Base-by-base conservation (phyloP, 2,888 invertebrate species). In the Hirtodrosophila alboralis region DNA sequence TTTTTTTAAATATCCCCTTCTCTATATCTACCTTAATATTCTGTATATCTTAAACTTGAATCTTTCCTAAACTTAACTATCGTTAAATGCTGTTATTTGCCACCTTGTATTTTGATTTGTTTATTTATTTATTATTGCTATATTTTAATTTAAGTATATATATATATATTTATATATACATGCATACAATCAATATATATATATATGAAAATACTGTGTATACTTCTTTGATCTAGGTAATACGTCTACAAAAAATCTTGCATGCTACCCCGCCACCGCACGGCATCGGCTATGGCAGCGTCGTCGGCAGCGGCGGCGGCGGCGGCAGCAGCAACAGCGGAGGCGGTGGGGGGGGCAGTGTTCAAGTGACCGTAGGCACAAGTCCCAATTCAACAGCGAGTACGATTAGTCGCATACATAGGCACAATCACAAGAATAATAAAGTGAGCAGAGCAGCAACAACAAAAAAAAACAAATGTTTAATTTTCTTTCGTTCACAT, bases 211-310 rank as follows among this genome's bases (percentile, higher is more conserved):
- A 72, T 75, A 72, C 71, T 71, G 41, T 72, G 41, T 72, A 70
- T 75, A 76, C 76, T 78, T 84, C 66, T 84, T 53, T 61, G 83
- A 84, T 81, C 79, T 89, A 95, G 95, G 95, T 95, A 92, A 93
- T 95, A 93, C 95, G 95, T 92, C 93, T 95, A 91, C 94, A 94
- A 92, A 93, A 95, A 91, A 95, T 94, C 89, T 94, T 95, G 91
- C 95, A 95, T 92, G 95, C 95, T 78, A 89, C 90, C 78, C 85
- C 90, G 83, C 88, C 88, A 78, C 81, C 80, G 76, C 83, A 81
- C 71, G 64, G 60, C 78, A 75, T 78, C 37, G 70, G 63, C 59
- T 84, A 84, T 74, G 78, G 84, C 75, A 76, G 84, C 68, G 80
- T 73, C 64, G 73, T 64, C 70, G 84, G 73, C 69, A 58, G 65